A percentile compares a stretch with the other conserved stretches of the same genome.
Evolutionary conservation across 1,140 invertebrate genomes (phyloP).

Genomic region (Phocides pigmalion): DNA sequence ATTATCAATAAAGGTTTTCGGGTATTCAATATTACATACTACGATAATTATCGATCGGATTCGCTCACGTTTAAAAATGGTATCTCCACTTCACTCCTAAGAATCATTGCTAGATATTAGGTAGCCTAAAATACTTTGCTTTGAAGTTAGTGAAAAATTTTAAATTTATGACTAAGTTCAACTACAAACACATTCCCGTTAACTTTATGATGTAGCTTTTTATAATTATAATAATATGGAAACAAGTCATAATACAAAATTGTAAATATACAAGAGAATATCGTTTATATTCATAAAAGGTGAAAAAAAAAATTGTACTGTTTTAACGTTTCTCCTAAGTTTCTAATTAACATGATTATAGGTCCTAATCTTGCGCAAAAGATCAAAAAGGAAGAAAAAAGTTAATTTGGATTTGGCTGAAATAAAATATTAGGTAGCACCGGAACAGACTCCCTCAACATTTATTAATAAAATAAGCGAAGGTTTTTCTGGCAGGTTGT

Average conservation of each 20-base stretch:
- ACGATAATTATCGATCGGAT: too few relatives aligned
- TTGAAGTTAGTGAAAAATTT: too few relatives aligned
- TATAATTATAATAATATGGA: too few relatives aligned
- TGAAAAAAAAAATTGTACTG: neutral
- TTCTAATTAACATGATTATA: slow-evolving; percentile 12
- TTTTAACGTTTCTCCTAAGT: slow-evolving; percentile 10
- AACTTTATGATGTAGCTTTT: too few relatives aligned
- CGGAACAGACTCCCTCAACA: slow-evolving; percentile 1
- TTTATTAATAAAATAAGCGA: slow-evolving; percentile 23
- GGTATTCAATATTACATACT: too few relatives aligned
- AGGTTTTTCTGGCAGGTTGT: slow-evolving; percentile 18
- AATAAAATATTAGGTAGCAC: slow-evolving; percentile 23
- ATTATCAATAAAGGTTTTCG: too few relatives aligned
- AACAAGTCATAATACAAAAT: neutral
- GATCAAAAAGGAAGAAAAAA: slow-evolving; percentile 21
- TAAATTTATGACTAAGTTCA: too few relatives aligned
- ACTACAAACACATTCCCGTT: too few relatives aligned
- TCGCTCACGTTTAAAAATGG: too few relatives aligned
- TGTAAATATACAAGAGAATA: neutral
- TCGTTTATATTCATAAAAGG: neutral
- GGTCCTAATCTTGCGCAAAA: slow-evolving; percentile 8
- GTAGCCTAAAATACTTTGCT: too few relatives aligned
- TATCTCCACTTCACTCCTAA: too few relatives aligned
- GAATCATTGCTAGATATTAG: too few relatives aligned
- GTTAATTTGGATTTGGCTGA: slow-evolving; percentile 21